phyloP scores from a whole-genome alignment of 1,140 invertebrate genomes.

The Drosophila teissieri region DNA sequence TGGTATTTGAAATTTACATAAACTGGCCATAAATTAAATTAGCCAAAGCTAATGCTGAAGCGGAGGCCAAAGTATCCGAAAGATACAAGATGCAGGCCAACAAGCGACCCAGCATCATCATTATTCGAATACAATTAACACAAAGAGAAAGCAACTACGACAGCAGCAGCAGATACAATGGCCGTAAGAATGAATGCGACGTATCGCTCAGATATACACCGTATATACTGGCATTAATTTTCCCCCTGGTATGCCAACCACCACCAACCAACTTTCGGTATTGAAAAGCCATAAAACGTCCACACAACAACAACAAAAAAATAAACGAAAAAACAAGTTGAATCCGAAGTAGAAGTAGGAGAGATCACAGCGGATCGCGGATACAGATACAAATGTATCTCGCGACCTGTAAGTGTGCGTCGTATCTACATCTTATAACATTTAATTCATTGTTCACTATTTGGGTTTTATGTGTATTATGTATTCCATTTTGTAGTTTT shows the following conservation, averaged over 20 bases:
- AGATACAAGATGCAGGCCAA: constrained; percentile 60
- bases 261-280: constrained; percentile 39
- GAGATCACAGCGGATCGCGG: constrained; percentile 50
- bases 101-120: constrained; percentile 63
- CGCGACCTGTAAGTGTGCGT: constrained; percentile 5
- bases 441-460: constrained; percentile 63
- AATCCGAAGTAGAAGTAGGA: constrained; percentile 22
- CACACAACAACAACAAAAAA: neutral
- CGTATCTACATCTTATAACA: constrained; percentile 58
- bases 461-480: constrained; percentile 64
- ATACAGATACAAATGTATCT: constrained; percentile 37
- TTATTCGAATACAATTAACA: constrained; percentile 83
- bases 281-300: constrained; percentile 54
- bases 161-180: constrained; percentile 3
- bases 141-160: constrained; percentile 73
- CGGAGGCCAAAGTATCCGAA: constrained; percentile 7
- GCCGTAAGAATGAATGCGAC: constrained; percentile 30
- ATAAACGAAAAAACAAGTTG: constrained; percentile 18
- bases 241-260: constrained; percentile 43
- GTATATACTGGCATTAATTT: constrained; percentile 56
- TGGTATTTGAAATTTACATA: constrained; percentile 79
- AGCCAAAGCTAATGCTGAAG: constrained; percentile 40
- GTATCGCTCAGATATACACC: constrained; percentile 46
- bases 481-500: constrained; percentile 76
- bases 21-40: constrained; percentile 81